Percentiles rank a stretch among this genome's conserved stretches.
Evolutionary conservation across 2,797 vertebrate species (phyloP).

Genomic region (Typhlichthys subterraneus): DNA sequence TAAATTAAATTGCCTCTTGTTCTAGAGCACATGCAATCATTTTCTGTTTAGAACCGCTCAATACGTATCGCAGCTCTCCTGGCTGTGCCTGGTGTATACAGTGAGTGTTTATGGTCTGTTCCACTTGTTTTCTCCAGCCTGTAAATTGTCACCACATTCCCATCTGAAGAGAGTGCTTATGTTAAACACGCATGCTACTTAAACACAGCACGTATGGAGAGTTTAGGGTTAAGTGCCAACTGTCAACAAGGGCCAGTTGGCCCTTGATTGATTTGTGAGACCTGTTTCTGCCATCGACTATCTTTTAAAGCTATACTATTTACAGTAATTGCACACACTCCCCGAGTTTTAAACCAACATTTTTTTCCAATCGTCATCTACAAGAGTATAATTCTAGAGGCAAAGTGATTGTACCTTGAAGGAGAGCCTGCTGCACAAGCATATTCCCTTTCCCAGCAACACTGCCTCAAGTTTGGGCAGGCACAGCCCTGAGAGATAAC

Average conservation of each 20-base stretch:
- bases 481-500: too few relatives aligned
- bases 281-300: neutral
- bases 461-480: too few relatives aligned
- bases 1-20: conserved; percentile 1
- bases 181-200: conserved; percentile 28
- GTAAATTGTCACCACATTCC: neutral
- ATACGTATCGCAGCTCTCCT: neutral
- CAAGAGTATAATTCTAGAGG: too few relatives aligned
- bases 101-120: neutral
- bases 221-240: conserved; percentile 20
- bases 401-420: too few relatives aligned
- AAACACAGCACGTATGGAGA: conserved; percentile 27
- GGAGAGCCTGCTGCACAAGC: too few relatives aligned
- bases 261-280: neutral
- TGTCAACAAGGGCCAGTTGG: conserved; percentile 38
- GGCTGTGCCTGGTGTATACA: neutral
- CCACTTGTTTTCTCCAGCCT: conserved; percentile 8
- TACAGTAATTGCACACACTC: too few relatives aligned
- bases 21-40: neutral
- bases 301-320: conserved; percentile 5
- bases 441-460: too few relatives aligned
- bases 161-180: conserved; percentile 31
- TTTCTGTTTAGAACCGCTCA: neutral
- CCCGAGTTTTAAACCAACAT: too few relatives aligned
- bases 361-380: too few relatives aligned